Evolutionary conservation across 30 jellyfish, hydroid and myxozoan species (phyloP).

Genomic region (Chrysaora quinquecirrha): DNA sequence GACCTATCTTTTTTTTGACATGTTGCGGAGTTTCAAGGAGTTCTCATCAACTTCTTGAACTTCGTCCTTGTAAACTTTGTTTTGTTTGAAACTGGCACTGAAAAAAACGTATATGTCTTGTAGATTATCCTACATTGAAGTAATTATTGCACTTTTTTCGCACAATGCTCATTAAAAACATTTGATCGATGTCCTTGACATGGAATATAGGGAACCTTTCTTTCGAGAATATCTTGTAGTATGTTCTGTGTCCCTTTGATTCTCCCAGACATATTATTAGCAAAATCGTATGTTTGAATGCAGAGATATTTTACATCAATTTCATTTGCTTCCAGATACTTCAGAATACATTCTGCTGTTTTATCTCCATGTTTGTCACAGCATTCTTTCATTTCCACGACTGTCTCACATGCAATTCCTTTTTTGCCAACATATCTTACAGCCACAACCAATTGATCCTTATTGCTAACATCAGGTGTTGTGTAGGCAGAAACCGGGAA

Average conservation of each 20-base stretch:
- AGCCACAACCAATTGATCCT: slow-evolving; percentile 32
- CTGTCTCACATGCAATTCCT: slow-evolving; percentile 26
- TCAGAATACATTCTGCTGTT: slow-evolving; percentile 30
- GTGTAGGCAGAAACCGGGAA: slow-evolving; percentile 49
- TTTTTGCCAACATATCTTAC: slow-evolving; percentile 3
- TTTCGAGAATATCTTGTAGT: slow-evolving; percentile 24
- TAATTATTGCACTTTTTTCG: slow-evolving; percentile 22
- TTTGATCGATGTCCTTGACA: slow-evolving; percentile 51
- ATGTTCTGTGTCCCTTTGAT: slow-evolving; percentile 25
- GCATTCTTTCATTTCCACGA: slow-evolving; percentile 44
- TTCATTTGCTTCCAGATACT: slow-evolving; percentile 7
- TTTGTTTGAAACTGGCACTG: slow-evolving; percentile 35
- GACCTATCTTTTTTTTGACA: no score
- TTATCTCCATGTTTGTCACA: slow-evolving; percentile 11
- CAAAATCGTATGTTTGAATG: slow-evolving; percentile 44
- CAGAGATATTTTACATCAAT: slow-evolving; percentile 13
- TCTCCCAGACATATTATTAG: slow-evolving; percentile 21
- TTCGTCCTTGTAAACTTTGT: slow-evolving; percentile 26
- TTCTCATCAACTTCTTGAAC: slow-evolving; percentile 4
- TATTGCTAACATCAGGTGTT: slow-evolving; percentile 28
- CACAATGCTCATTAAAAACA: slow-evolving; percentile 43
- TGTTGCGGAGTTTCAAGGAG: no score
- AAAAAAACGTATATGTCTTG: no score
- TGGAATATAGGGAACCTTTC: slow-evolving; percentile 41
- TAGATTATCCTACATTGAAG: no score